Evolutionary conservation across 2,888 invertebrate species (phyloP).

Genomic region (Lissonota sp.): DNA sequence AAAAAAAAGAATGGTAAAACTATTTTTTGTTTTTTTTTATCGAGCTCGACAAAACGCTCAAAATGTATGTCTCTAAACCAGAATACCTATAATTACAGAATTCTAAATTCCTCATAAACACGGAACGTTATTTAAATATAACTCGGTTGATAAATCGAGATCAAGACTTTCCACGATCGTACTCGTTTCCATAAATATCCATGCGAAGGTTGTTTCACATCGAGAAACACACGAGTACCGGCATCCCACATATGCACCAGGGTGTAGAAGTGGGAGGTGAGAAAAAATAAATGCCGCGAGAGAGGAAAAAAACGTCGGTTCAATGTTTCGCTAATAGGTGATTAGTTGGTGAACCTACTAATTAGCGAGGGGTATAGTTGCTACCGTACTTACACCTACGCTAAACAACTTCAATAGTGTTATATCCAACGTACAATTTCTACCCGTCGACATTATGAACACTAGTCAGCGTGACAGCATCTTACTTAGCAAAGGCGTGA

Average conservation of each 20-base stretch:
- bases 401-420: constrained; percentile 32
- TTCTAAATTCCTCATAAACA: not conserved
- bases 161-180: constrained; percentile 46
- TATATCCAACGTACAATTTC: constrained; percentile 46
- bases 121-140: constrained; percentile 7
- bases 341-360: constrained; percentile 64
- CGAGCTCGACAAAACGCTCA: too few species aligned
- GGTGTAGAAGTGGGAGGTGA: constrained; percentile 25
- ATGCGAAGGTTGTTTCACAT: constrained; percentile 37
- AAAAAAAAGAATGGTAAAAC: too few species aligned
- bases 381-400: constrained; percentile 62
- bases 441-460: constrained; percentile 50
- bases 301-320: constrained; percentile 37
- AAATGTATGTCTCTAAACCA: too few species aligned
- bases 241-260: not conserved
- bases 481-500: constrained; percentile 65
- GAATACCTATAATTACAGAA: not conserved
- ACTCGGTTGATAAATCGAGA: constrained; percentile 22
- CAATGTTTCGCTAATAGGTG: constrained; percentile 65
- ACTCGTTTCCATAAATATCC: constrained; percentile 20
- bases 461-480: constrained; percentile 63
- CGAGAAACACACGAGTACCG: constrained; percentile 34
- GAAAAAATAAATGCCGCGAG: not conserved
- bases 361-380: constrained; percentile 59
- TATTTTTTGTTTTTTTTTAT: too few species aligned